Conservation (phyloP, 2,888 invertebrate genomes). For the Zaprionus lineosus region DNA sequence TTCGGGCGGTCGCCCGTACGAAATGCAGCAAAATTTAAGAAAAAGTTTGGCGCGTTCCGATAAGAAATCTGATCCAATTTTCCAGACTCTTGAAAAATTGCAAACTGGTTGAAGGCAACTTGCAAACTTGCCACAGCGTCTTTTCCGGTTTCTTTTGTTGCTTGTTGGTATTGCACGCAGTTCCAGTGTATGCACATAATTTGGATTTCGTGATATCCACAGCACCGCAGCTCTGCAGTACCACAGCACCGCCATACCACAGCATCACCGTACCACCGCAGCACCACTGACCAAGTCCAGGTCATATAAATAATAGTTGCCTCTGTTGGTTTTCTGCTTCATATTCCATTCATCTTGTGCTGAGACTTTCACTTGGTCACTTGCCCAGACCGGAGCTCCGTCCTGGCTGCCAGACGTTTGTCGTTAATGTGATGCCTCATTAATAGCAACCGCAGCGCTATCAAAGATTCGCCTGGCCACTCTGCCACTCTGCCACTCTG, state of each 20-base stretch:
- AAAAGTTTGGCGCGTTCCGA: constrained; percentile 48
- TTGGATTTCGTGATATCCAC: constrained; percentile 49
- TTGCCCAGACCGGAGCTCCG: neutral
- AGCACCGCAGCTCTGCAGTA: too few relatives aligned
- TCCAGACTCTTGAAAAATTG: constrained; percentile 27
- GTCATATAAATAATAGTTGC: constrained; percentile 38
- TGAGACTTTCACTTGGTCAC: constrained; percentile 41
- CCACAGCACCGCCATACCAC: too few relatives aligned
- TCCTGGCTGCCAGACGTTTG: neutral
- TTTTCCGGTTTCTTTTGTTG: constrained; percentile 44
- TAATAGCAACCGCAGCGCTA: constrained; percentile 31
- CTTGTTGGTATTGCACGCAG: constrained; percentile 2
- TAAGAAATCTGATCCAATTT: constrained; percentile 70
- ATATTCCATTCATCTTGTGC: constrained; percentile 8
- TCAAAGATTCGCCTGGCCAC: constrained; percentile 3
- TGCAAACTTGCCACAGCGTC: constrained; percentile 5
- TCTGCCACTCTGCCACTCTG: too few relatives aligned
- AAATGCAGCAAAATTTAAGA: constrained; percentile 20
- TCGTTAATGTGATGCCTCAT: constrained; percentile 27
- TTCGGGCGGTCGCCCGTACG: neutral
- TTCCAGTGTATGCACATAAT: constrained; percentile 35
- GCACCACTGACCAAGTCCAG: constrained; percentile 59
- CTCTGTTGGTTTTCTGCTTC: constrained; percentile 1
- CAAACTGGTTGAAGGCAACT: constrained; percentile 2
- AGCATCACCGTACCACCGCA: constrained; percentile 7